Conservation (phyloP, 2,113 vertebrate species). For the Poeciliopsis prolifica region DNA sequence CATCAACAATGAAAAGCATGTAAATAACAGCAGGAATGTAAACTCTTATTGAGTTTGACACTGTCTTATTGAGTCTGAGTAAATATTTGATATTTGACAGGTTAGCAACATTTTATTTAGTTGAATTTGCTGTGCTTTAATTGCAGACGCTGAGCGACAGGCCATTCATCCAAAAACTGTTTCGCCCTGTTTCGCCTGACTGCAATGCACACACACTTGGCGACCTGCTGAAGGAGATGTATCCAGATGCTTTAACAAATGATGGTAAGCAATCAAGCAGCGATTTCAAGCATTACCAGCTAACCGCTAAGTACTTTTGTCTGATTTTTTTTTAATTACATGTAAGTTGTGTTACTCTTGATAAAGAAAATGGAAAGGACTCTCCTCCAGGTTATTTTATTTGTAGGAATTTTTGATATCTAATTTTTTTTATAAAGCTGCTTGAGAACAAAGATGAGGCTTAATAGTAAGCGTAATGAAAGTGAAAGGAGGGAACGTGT, state of each 20-base stretch:
- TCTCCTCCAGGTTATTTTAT: slow-evolving; percentile 21
- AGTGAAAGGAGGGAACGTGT: not conserved
- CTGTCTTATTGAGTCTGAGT: not conserved
- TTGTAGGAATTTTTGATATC: slow-evolving; percentile 42
- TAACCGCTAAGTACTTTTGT: not conserved
- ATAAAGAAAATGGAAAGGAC: not conserved
- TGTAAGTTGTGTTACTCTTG: not conserved
- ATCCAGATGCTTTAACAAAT: slow-evolving; percentile 83
- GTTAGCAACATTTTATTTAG: not conserved
- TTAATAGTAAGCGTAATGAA: slow-evolving; percentile 7
- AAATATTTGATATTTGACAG: not conserved
- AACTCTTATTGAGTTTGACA: no score
- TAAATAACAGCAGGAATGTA: no score
- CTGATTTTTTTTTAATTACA: not conserved
- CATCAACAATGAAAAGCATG: no score
- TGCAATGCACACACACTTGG: slow-evolving; percentile 88
- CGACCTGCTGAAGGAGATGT: slow-evolving; percentile 91
- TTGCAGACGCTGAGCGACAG: slow-evolving; percentile 87
- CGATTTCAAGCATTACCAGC: not conserved
- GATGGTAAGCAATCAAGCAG: slow-evolving; percentile 82
- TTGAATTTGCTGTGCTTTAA: slow-evolving; percentile 9
- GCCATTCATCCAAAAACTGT: slow-evolving; percentile 96
- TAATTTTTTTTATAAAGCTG: slow-evolving; percentile 32
- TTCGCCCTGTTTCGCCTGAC: slow-evolving; percentile 89
- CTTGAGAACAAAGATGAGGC: not conserved